A percentile compares a stretch with the other conserved stretches of the same genome.
Conservation (phyloP, 2,888 invertebrate species). For the Dryobota labecula region DNA sequence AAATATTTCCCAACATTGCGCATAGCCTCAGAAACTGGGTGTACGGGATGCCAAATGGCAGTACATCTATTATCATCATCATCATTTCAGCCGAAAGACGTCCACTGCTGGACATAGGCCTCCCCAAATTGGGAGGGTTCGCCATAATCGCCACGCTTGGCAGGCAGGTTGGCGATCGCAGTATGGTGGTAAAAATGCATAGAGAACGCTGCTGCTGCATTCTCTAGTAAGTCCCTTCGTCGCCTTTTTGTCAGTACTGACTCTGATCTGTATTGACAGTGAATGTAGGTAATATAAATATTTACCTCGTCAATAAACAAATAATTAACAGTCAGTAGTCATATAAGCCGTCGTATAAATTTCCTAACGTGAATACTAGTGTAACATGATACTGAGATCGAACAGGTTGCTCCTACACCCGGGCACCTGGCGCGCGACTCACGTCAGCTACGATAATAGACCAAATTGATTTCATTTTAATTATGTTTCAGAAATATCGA, state of each 20-base stretch:
- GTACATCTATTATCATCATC: no score
- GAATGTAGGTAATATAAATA: neutral
- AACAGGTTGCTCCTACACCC: constrained; percentile 86
- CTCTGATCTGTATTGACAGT: no score
- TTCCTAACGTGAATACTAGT: constrained; percentile 88
- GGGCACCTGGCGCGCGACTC: constrained; percentile 82
- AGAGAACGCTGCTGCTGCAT: no score
- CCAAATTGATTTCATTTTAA: constrained; percentile 77
- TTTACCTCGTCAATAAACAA: constrained; percentile 87
- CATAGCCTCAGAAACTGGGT: neutral
- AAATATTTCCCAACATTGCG: neutral
- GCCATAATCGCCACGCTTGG: no score
- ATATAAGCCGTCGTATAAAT: constrained; percentile 88
- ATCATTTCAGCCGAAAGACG: no score
- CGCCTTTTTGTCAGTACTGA: no score
- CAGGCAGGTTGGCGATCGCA: no score
- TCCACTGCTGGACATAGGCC: no score
- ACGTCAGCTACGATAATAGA: constrained; percentile 83
- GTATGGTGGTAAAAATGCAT: no score
- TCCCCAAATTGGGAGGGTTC: no score
- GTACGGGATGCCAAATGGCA: neutral
- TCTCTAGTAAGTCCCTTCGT: no score
- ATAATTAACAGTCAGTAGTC: constrained; percentile 88
- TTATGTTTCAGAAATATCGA: constrained; percentile 76
- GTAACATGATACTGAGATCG: constrained; percentile 83